Conservation (phyloP, 2,888 invertebrate genomes). For the Drosophila mimica region DNA sequence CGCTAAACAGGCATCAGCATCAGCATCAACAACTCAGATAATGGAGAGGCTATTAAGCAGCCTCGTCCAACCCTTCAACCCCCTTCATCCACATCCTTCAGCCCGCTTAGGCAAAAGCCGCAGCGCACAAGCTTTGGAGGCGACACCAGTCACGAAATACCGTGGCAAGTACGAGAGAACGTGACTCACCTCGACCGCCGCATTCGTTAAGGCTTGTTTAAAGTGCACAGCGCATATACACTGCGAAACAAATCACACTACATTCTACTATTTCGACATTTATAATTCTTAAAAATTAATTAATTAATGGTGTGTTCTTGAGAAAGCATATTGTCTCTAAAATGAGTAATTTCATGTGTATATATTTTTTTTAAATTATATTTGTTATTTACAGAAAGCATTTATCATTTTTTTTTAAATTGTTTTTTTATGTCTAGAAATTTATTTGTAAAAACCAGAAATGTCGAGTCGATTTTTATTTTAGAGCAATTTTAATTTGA, state of each 20-base stretch:
- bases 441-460: no score
- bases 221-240: neutral
- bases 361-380: no score
- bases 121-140: neutral
- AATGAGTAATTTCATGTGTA: no score
- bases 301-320: no score
- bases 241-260: neutral
- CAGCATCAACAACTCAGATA: slow-evolving; percentile 19
- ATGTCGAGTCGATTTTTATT: no score
- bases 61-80: neutral
- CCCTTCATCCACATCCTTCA: neutral
- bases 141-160: slow-evolving; percentile 21
- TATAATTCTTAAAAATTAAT: no score
- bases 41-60: slow-evolving; percentile 2
- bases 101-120: slow-evolving; percentile 11
- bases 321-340: no score
- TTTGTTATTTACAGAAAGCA: no score
- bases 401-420: neutral
- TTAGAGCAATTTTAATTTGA: no score
- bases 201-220: slow-evolving; percentile 41
- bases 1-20: slow-evolving; percentile 25
- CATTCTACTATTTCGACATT: neutral
- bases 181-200: neutral
- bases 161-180: slow-evolving; percentile 18
- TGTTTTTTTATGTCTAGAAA: neutral